These are phyloP conservation scores for Ditylenchus weischeri DNA, from an alignment of 2,888 invertebrate species.

Conservation along the genomic window DNA sequence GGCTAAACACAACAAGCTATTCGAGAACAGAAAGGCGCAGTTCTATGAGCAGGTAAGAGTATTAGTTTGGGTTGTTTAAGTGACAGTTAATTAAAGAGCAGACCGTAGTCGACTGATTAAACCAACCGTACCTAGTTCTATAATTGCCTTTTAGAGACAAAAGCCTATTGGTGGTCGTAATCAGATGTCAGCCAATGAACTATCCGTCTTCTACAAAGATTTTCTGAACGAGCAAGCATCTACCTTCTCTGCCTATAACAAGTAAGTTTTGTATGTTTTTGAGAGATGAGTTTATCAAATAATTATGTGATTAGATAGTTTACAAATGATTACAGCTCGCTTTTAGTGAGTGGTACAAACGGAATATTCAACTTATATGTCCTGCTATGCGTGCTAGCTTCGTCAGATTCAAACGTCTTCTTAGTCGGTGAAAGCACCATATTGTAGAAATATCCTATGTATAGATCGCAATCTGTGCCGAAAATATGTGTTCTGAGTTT, in stretches of 20 bases:
- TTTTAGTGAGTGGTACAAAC: slow-evolving; percentile 55
- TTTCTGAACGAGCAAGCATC: slow-evolving; percentile 47
- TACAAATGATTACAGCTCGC: background rate
- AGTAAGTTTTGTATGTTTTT: slow-evolving; percentile 31
- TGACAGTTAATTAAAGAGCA: background rate
- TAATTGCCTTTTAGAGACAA: slow-evolving; percentile 38
- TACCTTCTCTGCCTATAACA: slow-evolving; percentile 47
- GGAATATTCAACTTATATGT: slow-evolving; percentile 51
- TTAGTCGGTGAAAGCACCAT: slow-evolving; percentile 19
- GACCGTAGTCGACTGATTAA: background rate
- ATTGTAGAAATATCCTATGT: too few species aligned
- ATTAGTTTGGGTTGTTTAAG: background rate
- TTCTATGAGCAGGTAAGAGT: slow-evolving; percentile 29
- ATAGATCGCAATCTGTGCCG: too few species aligned
- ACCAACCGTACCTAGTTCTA: too few species aligned
- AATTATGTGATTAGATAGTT: too few species aligned
- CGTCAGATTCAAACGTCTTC: slow-evolving; percentile 42
- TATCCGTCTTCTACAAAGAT: slow-evolving; percentile 50
- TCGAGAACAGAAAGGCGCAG: slow-evolving; percentile 35
- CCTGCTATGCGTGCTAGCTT: slow-evolving; percentile 54
- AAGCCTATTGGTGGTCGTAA: slow-evolving; percentile 43
- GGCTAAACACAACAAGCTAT: slow-evolving; percentile 48
- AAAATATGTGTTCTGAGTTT: too few species aligned
- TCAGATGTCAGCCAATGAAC: slow-evolving; percentile 49
- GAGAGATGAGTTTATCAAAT: too few species aligned